Evolutionary conservation across 2,113 vertebrate species (phyloP).

Genomic region (Dromiciops gliroides): DNA sequence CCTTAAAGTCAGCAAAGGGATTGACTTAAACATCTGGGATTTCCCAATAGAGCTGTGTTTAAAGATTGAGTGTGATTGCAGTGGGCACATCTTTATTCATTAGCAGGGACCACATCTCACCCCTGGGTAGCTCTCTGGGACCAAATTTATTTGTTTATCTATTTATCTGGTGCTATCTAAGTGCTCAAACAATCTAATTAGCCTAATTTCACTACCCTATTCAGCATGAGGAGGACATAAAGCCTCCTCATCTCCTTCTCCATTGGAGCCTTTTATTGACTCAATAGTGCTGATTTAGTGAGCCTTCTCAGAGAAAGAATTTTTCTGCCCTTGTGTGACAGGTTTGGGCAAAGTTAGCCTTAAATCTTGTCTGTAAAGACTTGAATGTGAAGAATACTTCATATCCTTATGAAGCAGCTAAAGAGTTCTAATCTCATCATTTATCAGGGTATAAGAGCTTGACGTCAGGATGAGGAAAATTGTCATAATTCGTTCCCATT

Average conservation of each 20-base stretch:
- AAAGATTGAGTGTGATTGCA: neutral
- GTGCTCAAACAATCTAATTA: slow-evolving; percentile 31
- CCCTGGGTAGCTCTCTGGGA: neutral
- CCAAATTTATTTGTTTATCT: slow-evolving; percentile 44
- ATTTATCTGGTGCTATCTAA: slow-evolving; percentile 19
- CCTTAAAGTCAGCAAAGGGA: slow-evolving; percentile 33
- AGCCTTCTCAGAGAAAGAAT: neutral
- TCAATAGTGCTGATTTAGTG: neutral
- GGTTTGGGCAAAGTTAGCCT: neutral
- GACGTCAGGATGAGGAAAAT: slow-evolving; percentile 37
- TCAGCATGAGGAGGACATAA: slow-evolving; percentile 18
- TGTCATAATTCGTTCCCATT: slow-evolving; percentile 31
- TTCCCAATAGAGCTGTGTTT: slow-evolving; percentile 38
- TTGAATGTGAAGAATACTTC: neutral
- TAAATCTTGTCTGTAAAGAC: neutral
- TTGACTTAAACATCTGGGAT: slow-evolving; percentile 51
- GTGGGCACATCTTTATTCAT: slow-evolving; percentile 32
- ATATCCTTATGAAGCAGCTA: neutral
- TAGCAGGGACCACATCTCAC: neutral
- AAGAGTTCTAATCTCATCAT: neutral
- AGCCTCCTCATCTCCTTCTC: slow-evolving; percentile 10
- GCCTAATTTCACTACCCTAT: slow-evolving; percentile 6
- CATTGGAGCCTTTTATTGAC: neutral
- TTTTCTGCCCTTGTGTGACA: slow-evolving; percentile 14
- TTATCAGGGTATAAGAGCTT: neutral